Evolutionary conservation across 2,113 vertebrate species (phyloP).

Genomic region (Carassius gibelio): DNA sequence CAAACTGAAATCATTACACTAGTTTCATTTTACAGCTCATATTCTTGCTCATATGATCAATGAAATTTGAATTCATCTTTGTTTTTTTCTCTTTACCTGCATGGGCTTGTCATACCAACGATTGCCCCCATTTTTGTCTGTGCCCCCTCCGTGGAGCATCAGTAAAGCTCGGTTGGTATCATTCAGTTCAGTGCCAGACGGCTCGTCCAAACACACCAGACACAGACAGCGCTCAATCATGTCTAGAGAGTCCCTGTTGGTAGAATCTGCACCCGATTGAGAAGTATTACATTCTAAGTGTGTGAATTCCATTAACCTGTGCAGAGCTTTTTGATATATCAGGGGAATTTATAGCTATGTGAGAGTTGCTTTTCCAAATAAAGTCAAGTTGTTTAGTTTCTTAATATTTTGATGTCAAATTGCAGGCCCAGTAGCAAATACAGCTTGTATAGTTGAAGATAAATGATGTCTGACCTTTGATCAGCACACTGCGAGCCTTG

Average conservation of each 20-base stretch:
- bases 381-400: not conserved
- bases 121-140: constrained; percentile 83
- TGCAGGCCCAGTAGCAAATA: constrained; percentile 9
- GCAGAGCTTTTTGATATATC: not conserved
- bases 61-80: not conserved
- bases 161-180: constrained; percentile 81
- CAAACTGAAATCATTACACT: constrained; percentile 78
- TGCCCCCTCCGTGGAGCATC: constrained; percentile 90
- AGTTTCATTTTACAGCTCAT: constrained; percentile 40
- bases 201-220: constrained; percentile 88
- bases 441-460: constrained; percentile 5
- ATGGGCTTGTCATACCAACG: constrained; percentile 98
- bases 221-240: constrained; percentile 94
- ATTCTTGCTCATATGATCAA: not conserved
- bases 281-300: constrained; percentile 4
- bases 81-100: constrained; percentile 82
- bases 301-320: constrained; percentile 26
- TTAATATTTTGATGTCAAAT: not conserved
- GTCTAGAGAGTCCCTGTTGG: constrained; percentile 94
- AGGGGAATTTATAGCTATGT: not conserved
- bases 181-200: constrained; percentile 73
- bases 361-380: not conserved
- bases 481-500: constrained; percentile 81
- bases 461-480: constrained; percentile 83
- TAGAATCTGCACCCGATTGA: constrained; percentile 82